Evolutionary conservation across 2,797 vertebrate genomes (phyloP).

Genomic region (Eidolon dupreanum): DNA sequence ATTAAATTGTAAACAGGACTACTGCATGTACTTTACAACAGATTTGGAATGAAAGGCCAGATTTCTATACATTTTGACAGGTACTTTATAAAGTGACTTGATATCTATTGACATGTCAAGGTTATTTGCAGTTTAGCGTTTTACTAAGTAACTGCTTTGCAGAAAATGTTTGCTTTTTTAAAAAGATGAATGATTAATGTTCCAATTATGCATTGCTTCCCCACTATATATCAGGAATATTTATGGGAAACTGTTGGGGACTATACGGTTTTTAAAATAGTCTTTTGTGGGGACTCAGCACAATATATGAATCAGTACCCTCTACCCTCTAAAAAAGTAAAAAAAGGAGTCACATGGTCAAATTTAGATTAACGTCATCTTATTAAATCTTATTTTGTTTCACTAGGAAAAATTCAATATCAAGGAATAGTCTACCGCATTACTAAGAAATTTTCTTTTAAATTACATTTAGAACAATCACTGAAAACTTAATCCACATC

Average conservation of each 20-base stretch:
- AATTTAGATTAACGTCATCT: conserved; percentile 58
- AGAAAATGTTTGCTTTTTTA: conserved; percentile 62
- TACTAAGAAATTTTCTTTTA: conserved; percentile 71
- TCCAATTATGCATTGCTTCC: conserved; percentile 69
- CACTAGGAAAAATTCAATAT: conserved; percentile 54
- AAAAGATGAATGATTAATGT: conserved; percentile 62
- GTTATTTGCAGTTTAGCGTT: conserved; percentile 68
- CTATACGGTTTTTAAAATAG: conserved; percentile 63
- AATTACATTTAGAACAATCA: conserved; percentile 75
- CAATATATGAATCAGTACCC: conserved; percentile 66
- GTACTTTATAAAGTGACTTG: conserved; percentile 49
- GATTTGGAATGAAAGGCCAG: conserved; percentile 45
- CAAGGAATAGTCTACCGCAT: conserved; percentile 61
- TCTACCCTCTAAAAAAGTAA: conserved; percentile 19
- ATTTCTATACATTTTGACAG: conserved; percentile 29
- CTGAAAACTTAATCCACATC: conserved; percentile 62
- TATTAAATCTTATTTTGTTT: conserved; percentile 71
- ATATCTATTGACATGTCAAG: conserved; percentile 59
- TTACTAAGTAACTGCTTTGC: conserved; percentile 74
- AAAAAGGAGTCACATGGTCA: conserved; percentile 25
- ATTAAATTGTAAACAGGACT: conserved; percentile 62
- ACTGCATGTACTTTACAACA: conserved; percentile 55
- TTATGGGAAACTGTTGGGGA: conserved; percentile 64
- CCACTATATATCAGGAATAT: conserved; percentile 67
- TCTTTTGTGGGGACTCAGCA: conserved; percentile 62